A percentile compares a stretch with the other conserved stretches of the same genome.
Conservation (phyloP, 1,140 invertebrate genomes). For the Helicoverpa zea region DNA sequence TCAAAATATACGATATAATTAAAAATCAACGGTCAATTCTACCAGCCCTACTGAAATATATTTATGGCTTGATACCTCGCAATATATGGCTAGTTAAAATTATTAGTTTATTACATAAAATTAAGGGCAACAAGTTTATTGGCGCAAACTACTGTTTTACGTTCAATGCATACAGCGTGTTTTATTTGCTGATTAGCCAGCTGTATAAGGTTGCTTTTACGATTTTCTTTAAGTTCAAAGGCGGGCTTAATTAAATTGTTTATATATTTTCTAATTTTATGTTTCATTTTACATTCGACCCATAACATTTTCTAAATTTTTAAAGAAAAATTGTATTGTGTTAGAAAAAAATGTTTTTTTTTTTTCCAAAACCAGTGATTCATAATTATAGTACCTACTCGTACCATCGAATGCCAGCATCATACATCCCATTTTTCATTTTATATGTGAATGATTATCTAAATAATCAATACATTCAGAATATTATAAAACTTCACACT, state of each 20-base stretch:
- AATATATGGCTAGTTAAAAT: conserved; percentile 27
- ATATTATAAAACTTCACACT: not conserved
- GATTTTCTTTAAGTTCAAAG: not conserved
- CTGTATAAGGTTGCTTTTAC: not conserved
- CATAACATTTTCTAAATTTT: no score
- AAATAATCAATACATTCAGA: not conserved
- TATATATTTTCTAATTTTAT: no score
- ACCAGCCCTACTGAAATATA: conserved; percentile 13
- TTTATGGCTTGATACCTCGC: conserved; percentile 10
- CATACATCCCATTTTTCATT: not conserved
- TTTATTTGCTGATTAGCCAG: conserved; percentile 11
- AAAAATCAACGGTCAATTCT: not conserved
- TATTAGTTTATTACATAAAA: conserved; percentile 43
- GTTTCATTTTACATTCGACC: no score
- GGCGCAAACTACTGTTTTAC: conserved; percentile 38
- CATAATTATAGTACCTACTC: no score
- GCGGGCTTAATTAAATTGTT: no score
- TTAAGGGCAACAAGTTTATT: conserved; percentile 45
- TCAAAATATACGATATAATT: no score
- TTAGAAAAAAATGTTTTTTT: no score
- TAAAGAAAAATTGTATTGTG: no score
- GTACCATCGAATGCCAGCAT: not conserved
- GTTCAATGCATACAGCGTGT: conserved; percentile 8
- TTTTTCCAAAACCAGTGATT: no score
- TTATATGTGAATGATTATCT: not conserved